A percentile compares a stretch with the other conserved stretches of the same genome.
Conservation (phyloP, 2,888 invertebrate genomes). For the Neoitamus cyanurus region DNA sequence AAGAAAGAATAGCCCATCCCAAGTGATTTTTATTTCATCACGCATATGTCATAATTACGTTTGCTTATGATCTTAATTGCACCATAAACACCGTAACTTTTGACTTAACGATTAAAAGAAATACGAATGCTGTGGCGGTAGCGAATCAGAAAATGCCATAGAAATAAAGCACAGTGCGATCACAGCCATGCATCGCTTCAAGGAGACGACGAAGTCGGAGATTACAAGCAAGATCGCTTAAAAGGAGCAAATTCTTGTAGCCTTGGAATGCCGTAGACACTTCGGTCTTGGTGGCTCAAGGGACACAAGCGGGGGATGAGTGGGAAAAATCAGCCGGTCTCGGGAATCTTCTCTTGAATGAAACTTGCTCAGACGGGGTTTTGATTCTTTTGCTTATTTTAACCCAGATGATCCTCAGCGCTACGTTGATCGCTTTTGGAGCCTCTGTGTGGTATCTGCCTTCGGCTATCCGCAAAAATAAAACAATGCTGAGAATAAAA, state of each 20-base stretch:
- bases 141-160: slow-evolving; percentile 23
- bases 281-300: neutral
- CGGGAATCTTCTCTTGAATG: slow-evolving; percentile 22
- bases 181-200: neutral
- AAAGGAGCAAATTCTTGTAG: slow-evolving; percentile 39
- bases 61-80: slow-evolving; percentile 33
- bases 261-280: slow-evolving; percentile 44
- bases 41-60: slow-evolving; percentile 38
- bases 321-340: slow-evolving; percentile 32
- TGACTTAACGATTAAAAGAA: slow-evolving; percentile 22
- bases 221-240: neutral
- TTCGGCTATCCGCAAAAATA: slow-evolving; percentile 32
- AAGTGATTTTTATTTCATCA: slow-evolving; percentile 21
- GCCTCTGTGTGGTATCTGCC: slow-evolving; percentile 41
- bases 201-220: slow-evolving; percentile 1
- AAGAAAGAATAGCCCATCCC: neutral
- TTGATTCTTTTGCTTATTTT: neutral
- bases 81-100: slow-evolving; percentile 31
- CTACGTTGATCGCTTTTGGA: slow-evolving; percentile 30
- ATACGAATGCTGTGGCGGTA: neutral
- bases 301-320: neutral
- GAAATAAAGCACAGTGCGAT: neutral
- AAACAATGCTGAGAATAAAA: slow-evolving; percentile 3
- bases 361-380: slow-evolving; percentile 39
- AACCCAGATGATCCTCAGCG: slow-evolving; percentile 31